Conservation (phyloP, 2,888 invertebrate species). For the Eumacrocentrus americanus region DNA sequence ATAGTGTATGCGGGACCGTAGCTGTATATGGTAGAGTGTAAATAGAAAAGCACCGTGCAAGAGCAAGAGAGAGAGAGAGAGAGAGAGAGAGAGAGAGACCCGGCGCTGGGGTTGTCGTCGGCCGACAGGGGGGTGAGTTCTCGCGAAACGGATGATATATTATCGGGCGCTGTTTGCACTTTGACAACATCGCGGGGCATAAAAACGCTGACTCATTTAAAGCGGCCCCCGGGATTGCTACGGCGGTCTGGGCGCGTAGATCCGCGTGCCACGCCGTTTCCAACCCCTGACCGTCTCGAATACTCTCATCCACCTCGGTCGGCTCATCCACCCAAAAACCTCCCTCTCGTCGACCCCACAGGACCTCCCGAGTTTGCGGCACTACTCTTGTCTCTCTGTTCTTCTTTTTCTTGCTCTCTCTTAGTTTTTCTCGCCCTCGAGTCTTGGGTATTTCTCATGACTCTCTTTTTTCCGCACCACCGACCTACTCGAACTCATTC, state of each 20-base stretch:
- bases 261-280: slow-evolving; percentile 35
- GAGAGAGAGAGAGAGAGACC: slow-evolving; percentile 2
- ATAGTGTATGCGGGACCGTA: neutral
- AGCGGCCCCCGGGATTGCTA: slow-evolving; percentile 60
- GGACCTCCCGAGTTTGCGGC: slow-evolving; percentile 3
- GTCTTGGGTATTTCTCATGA: no score
- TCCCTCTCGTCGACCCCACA: slow-evolving; percentile 24
- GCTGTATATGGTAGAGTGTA: neutral
- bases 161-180: slow-evolving; percentile 62
- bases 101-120: slow-evolving; percentile 13
- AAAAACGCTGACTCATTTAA: slow-evolving; percentile 63
- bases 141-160: slow-evolving; percentile 60
- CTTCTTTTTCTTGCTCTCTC: slow-evolving; percentile 13
- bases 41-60: neutral
- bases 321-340: slow-evolving; percentile 35
- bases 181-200: slow-evolving; percentile 62
- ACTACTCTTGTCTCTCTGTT: slow-evolving; percentile 14
- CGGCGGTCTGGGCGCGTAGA: slow-evolving; percentile 44
- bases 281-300: slow-evolving; percentile 20
- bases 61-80: neutral
- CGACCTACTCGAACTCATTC: no score
- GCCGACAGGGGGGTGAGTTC: slow-evolving; percentile 31
- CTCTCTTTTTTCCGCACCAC: no score
- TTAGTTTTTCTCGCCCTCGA: slow-evolving; percentile 12
- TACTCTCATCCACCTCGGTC: slow-evolving; percentile 28